phyloP scores from a whole-genome alignment of 2,888 invertebrate genomes.

The Ariolimax columbianus region DNA sequence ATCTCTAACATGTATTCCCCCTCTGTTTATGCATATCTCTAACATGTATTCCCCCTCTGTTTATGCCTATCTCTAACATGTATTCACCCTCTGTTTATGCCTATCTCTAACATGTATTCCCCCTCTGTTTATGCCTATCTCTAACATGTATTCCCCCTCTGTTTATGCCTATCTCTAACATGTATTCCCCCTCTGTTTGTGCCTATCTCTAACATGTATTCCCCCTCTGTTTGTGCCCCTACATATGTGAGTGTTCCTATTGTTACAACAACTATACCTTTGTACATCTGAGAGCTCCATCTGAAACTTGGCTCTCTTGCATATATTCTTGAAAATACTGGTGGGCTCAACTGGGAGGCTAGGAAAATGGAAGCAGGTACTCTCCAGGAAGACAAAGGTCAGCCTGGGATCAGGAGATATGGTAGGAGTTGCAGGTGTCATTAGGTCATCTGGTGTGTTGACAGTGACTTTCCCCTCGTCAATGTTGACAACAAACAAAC shows the following conservation, averaged over 20 bases:
- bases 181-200: too few species aligned
- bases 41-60: too few species aligned
- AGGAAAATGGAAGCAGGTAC: constrained; percentile 54
- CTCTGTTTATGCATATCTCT: too few species aligned
- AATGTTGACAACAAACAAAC: constrained; percentile 72
- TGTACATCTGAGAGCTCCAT: constrained; percentile 65
- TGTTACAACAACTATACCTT: constrained; percentile 55
- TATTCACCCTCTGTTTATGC: too few species aligned
- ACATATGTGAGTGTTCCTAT: neutral
- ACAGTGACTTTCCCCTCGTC: constrained; percentile 68
- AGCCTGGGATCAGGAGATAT: neutral
- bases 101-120: too few species aligned
- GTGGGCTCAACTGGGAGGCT: constrained; percentile 64
- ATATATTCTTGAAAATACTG: constrained; percentile 61
- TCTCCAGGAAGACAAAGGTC: constrained; percentile 3
- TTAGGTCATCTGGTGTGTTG: constrained; percentile 49
- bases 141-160: too few species aligned
- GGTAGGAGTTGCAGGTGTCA: neutral
- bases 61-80: too few species aligned
- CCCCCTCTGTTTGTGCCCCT: too few species aligned
- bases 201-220: too few species aligned
- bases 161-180: too few species aligned
- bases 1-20: too few species aligned
- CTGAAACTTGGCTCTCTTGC: constrained; percentile 60
- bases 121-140: too few species aligned